Evolutionary conservation across 1,140 invertebrate genomes (phyloP), one percentile per base, ranked within the genome.

Genomic region (Bombus confusus): DNA sequence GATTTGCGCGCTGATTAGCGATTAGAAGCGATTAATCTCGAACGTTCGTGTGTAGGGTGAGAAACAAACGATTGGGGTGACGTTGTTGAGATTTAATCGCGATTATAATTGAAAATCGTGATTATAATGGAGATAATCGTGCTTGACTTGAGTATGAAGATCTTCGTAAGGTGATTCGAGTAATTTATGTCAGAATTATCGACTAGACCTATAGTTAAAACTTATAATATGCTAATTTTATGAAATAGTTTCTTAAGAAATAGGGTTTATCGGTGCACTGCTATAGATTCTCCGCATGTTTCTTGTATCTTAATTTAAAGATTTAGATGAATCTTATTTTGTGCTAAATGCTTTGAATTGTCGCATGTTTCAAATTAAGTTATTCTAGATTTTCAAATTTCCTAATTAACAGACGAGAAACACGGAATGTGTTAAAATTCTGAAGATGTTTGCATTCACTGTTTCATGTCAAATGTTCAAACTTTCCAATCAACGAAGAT

Each of bases 1-100:
- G 83, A 84, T 84, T 84, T 22, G 71, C 22, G 57, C 37, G 74
- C 22, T 37, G 81, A 83, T 83, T 68, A 77, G 18, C 39, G 62
- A 74, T 81, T 59, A 72, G 80, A 28, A 37, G 28, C 52, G 39
- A 37, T 77, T 57, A 69, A 43, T 18, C 57, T 37, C 22, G 73
- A 73, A 59, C 28, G 1, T 37, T 15, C 34, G 34, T 22, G 34
- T 9, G 66, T 22, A 31, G 12, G 6, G 31, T 34, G 34, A 37
- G 31, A 22, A 6, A 64, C 59, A 1, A 64, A 34, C 34, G 66
- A 68, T 22, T 31, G 18, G 66, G 31, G 31, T 3, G 8, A 22
- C 31, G 31, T 68, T 79, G n/a, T 22, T 34, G 15, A 9, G 66
- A 68, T 34, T 68, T 68, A 34, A 68, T 68, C 66, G 66, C n/a